Percentiles rank a stretch among this genome's conserved stretches.
Evolutionary conservation across 2,113 vertebrate genomes (phyloP).

Genomic region (Rousettus leschenaultii): DNA sequence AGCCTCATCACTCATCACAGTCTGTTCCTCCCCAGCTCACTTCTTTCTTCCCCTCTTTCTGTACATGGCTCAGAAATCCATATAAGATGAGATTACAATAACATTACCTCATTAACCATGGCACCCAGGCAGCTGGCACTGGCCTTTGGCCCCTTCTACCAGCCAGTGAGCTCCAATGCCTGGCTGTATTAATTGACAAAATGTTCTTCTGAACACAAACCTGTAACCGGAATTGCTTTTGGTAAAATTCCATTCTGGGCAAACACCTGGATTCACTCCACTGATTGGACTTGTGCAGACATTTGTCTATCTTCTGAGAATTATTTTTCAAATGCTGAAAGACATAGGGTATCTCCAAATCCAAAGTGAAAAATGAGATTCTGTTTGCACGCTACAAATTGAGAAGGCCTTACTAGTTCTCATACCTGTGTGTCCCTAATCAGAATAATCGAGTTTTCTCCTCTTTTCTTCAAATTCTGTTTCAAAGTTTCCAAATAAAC

Average conservation of each 20-base stretch:
- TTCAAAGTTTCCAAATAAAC: neutral
- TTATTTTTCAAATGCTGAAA: neutral
- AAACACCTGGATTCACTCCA: conserved; percentile 32
- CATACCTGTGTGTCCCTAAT: neutral
- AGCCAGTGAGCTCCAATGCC: neutral
- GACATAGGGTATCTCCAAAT: neutral
- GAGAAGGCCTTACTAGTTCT: neutral
- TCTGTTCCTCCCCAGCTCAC: neutral
- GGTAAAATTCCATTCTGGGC: conserved; percentile 40
- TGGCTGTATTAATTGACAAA: neutral
- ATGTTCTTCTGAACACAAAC: neutral
- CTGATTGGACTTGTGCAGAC: neutral
- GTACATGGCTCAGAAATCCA: conserved; percentile 45
- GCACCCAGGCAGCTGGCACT: neutral
- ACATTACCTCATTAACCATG: conserved; percentile 61
- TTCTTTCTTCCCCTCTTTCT: neutral
- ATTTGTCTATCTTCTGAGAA: conserved; percentile 38
- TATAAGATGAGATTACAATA: conserved; percentile 70
- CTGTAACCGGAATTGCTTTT: neutral
- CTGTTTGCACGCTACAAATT: neutral
- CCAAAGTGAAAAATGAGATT: conserved; percentile 40
- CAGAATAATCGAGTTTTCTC: neutral
- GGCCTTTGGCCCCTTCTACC: neutral
- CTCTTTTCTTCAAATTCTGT: neutral
- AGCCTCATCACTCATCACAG: neutral